Base-by-base conservation (phyloP, 2,888 invertebrate genomes). In the Anoncus sp. region DNA sequence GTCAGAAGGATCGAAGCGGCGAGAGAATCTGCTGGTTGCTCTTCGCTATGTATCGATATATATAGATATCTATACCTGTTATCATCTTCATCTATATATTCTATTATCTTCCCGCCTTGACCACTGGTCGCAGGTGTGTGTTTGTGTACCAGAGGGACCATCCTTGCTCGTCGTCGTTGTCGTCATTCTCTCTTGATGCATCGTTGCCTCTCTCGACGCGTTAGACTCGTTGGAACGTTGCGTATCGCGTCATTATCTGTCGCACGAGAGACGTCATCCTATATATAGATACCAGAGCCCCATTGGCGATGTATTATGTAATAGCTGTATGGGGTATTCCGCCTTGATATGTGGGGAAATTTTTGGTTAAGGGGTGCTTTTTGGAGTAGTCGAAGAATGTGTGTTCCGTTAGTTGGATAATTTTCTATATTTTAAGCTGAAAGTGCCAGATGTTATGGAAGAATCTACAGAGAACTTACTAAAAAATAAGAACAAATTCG, bases 171-270 rank as follows among this genome's bases (percentile, higher is more conserved):
- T 51, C 65, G 38, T 60, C 60, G 27, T 60, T 49, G 18, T 60
- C 40, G 7, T 40, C 14, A 20, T 14, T 20, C 22, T 74, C 55
- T 45, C 47, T 47, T 55, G 69, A 60, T 67, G 77, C 35, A 71
- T 40, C 75, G 43, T 40, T 73, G 43, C 71, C 71, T 51, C 69
- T 60, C 55, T 55, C 38, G 45, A 51, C 49, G 43, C 69, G 38
- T 55, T 31, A 47, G n/a, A 18, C 47, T 18, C 73, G 45, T 47
- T 27, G 43, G 31, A 57, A 51, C 75, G 43, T 70, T 65, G 65
- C 66, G 35, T 31, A 60, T 59, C 77, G 63, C 75, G 62, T 72
- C 59, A 75, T 78, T 74, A 70, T 73, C 75, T 73, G 69, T 55
- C 72, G 70, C 72, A 73, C 53, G 72, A 70, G 38, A 62, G 22